Base-by-base conservation (phyloP, 2,797 vertebrate species). In the Chrosomus eos region DNA sequence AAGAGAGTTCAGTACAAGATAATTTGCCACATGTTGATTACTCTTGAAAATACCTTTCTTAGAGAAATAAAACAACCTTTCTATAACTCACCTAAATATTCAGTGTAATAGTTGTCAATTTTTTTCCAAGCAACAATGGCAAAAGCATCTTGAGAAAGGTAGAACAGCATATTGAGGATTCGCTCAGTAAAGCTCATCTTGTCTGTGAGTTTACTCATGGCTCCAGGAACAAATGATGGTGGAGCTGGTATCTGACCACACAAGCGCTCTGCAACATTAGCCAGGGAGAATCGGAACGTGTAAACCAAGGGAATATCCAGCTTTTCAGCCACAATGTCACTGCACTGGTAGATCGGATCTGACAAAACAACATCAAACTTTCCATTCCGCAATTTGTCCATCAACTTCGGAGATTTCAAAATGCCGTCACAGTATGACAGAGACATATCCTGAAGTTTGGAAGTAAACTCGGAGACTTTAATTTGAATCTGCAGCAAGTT, bases 191-290 rank as follows among this genome's bases (percentile, higher is more conserved):
- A 96, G 67, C 91, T 91, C 95, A 96, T 94, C 76, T 11, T 75
- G 88, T 96, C 95, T 0, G 93, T 95, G 86, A 95, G 93, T 83
- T 95, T 94, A 0, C 94, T 94, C 62, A 96, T 88, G 21, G 87
- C 80, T 68, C 93, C 95, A 0, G 95, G 95, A 0, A 90, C 86
- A 1, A 93, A 96, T 4, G 95, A 96, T 0, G 90, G 89, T 66
- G 94, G 93, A 10, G 93, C 75, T 0, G 89, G 90, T 33, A 95
- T 85, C 66, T 93, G 90, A 51, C 91, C 93, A 0, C 91, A 92
- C 3, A 88, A 64, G 8, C 91, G 90, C 87, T 95, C 94, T 5
- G 55, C 7, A 1, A 11, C 14, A 0, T 94, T 91, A 33, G 62
- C 88, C 1, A 83, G 18, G 26, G 85, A 88, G 87, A 88, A 88